phyloP scores from a whole-genome alignment of 2,113 vertebrate species.

The Scopus umbretta region DNA sequence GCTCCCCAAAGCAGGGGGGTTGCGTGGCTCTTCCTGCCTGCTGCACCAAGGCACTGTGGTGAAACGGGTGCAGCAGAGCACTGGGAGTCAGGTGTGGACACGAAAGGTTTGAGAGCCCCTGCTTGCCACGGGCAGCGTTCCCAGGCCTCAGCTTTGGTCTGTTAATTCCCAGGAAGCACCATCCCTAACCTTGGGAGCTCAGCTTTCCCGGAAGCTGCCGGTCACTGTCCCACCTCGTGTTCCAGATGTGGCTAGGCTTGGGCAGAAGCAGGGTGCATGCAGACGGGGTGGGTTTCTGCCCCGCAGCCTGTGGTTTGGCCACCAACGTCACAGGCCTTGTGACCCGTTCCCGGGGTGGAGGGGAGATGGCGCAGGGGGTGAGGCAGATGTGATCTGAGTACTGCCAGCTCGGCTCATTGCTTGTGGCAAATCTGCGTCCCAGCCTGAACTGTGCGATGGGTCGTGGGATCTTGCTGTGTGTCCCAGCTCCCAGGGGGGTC shows the following conservation, averaged over 20 bases:
- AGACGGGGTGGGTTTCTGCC: not conserved
- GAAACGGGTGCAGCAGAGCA: not conserved
- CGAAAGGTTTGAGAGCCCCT: not conserved
- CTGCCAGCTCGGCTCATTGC: not conserved
- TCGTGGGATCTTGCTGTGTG: accelerated
- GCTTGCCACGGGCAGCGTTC: not conserved
- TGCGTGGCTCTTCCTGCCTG: not conserved
- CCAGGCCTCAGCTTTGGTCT: not conserved
- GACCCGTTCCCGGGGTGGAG: not conserved
- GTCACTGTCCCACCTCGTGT: too few species aligned
- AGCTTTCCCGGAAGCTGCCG: not conserved
- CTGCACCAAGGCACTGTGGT: not conserved
- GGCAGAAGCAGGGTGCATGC: not conserved
- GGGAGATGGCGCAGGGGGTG: not conserved
- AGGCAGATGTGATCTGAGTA: not conserved
- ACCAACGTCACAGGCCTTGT: not conserved
- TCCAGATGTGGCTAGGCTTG: not conserved
- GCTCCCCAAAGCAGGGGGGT: not conserved
- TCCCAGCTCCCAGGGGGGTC: not conserved
- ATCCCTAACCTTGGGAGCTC: not conserved
- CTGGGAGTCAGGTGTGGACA: not conserved
- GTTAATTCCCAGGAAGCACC: not conserved
- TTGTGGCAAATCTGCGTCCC: not conserved
- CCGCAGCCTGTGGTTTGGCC: not conserved
- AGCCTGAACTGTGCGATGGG: not conserved